Conservation (phyloP, 2,888 invertebrate genomes). For the Rhamphomyia laevipes region DNA sequence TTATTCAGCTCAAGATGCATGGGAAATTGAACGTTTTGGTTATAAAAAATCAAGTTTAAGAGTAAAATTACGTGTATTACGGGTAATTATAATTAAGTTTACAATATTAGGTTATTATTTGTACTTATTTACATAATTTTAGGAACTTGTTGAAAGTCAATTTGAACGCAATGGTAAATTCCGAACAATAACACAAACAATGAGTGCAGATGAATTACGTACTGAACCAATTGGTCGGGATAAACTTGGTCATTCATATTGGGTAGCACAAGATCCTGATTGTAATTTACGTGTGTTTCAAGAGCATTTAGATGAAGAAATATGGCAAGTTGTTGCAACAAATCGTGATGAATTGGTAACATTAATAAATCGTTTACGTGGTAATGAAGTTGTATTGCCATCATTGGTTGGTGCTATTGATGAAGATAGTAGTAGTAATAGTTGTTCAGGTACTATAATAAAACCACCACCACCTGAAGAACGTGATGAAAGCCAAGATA, state of each 20-base stretch:
- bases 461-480: slow-evolving; percentile 30
- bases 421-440: slow-evolving; percentile 51
- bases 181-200: slow-evolving; percentile 72
- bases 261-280: slow-evolving; percentile 82
- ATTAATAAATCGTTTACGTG: slow-evolving; percentile 63
- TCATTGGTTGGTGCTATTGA: slow-evolving; percentile 46
- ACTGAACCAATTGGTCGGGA: slow-evolving; percentile 85
- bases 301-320: slow-evolving; percentile 93
- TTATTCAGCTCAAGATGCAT: slow-evolving; percentile 82
- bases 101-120: not conserved
- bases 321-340: slow-evolving; percentile 86
- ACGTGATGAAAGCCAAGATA: slow-evolving; percentile 40
- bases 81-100: slow-evolving; percentile 46
- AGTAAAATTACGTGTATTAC: slow-evolving; percentile 79
- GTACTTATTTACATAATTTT: slow-evolving; percentile 21
- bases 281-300: slow-evolving; percentile 85
- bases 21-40: slow-evolving; percentile 92
- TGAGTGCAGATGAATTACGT: slow-evolving; percentile 68
- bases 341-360: slow-evolving; percentile 68
- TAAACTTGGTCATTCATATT: slow-evolving; percentile 82
- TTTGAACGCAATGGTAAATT: slow-evolving; percentile 92
- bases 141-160: slow-evolving; percentile 85
- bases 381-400: slow-evolving; percentile 51
- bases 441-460: slow-evolving; percentile 20
- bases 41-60: slow-evolving; percentile 83